Conservation (phyloP, 2,797 vertebrate species). For the Nannoperca australis region DNA sequence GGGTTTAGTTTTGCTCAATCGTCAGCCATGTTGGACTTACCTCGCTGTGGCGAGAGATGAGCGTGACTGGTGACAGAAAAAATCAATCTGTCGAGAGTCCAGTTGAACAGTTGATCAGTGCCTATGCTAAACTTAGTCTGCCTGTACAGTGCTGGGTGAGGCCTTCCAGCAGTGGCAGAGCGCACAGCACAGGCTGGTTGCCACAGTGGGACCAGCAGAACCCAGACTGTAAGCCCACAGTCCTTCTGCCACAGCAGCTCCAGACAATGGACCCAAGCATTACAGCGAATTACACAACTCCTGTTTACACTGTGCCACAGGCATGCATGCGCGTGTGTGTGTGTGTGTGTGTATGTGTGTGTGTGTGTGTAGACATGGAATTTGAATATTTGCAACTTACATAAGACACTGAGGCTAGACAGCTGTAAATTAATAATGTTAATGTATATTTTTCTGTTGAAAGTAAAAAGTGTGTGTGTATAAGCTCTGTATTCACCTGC, state of each 20-base stretch:
- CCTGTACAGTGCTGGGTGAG: constrained; percentile 37
- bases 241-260: constrained; percentile 81
- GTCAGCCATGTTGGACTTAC: constrained; percentile 76
- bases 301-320: constrained; percentile 64
- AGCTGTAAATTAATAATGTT: background rate
- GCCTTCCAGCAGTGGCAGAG: constrained; percentile 38
- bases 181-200: constrained; percentile 34
- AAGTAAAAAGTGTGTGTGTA: background rate
- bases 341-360: constrained; percentile 29
- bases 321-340: constrained; percentile 20
- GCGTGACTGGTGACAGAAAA: constrained; percentile 68
- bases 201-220: constrained; percentile 45
- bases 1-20: constrained; percentile 66
- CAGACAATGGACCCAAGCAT: constrained; percentile 75
- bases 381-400: constrained; percentile 16
- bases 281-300: constrained; percentile 63
- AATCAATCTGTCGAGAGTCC: constrained; percentile 85
- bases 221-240: constrained; percentile 66
- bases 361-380: constrained; percentile 26
- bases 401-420: background rate
- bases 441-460: background rate
- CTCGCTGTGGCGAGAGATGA: constrained; percentile 58
- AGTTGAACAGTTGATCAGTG: constrained; percentile 68
- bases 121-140: constrained; percentile 27
- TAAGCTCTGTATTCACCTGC: constrained; percentile 86